phyloP scores from a whole-genome alignment of 2,113 vertebrate species.

The Tenrec ecaudatus region DNA sequence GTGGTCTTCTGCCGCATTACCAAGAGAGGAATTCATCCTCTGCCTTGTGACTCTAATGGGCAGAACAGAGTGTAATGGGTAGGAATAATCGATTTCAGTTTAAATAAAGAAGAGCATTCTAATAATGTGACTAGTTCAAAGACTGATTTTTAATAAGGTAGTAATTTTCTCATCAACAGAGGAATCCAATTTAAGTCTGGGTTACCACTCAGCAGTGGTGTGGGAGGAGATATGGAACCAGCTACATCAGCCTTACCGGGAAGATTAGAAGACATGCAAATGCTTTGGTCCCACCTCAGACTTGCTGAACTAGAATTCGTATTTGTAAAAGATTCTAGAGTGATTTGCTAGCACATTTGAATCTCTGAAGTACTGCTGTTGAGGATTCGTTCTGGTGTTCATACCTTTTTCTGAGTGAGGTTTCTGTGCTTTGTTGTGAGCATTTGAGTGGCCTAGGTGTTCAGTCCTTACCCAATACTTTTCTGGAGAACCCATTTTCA shows the following conservation, averaged over 20 bases:
- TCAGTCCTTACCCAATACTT: background rate
- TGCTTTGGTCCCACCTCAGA: background rate
- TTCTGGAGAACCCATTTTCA: background rate
- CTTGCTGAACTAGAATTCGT: background rate
- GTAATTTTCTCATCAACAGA: background rate
- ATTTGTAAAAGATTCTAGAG: background rate
- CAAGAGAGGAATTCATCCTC: too few species aligned
- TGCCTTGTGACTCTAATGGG: background rate
- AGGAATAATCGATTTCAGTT: background rate
- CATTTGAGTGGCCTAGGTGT: background rate
- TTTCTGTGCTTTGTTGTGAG: background rate
- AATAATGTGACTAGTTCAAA: background rate
- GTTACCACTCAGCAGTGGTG: background rate
- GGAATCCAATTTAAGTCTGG: background rate
- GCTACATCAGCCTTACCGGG: too few species aligned
- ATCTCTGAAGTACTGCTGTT: background rate
- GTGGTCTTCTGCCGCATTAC: background rate
- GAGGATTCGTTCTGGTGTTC: background rate
- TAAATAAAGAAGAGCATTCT: background rate
- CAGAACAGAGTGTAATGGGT: background rate
- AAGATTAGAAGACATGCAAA: background rate
- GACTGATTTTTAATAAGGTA: background rate
- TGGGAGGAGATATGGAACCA: too few species aligned
- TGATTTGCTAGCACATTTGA: background rate
- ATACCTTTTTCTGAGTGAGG: background rate